Evolutionary conservation across 2,113 vertebrate genomes (phyloP).

Genomic region (Hyla sarda): DNA sequence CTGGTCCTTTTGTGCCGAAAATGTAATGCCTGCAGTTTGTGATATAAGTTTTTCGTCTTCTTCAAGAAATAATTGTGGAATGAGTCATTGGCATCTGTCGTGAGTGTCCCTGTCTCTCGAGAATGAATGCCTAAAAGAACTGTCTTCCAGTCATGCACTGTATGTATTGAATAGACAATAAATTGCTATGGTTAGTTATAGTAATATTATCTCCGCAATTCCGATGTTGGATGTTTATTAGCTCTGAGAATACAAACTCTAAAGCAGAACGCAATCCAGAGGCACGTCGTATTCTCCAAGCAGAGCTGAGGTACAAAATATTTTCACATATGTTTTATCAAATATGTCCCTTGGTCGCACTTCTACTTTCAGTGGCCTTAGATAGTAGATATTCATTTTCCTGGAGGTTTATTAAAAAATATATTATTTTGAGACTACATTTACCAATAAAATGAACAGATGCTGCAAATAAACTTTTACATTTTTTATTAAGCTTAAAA

Average conservation of each 20-base stretch:
- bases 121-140: conserved; percentile 36
- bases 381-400: background rate
- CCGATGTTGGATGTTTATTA: conserved; percentile 34
- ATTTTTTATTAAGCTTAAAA: no score
- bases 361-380: background rate
- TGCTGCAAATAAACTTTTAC: conserved; percentile 7
- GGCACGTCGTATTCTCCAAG: background rate
- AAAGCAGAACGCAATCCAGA: background rate
- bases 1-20: conserved; percentile 20
- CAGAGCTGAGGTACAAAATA: background rate
- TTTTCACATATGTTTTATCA: conserved; percentile 16
- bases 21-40: conserved; percentile 27
- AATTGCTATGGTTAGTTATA: conserved; percentile 18
- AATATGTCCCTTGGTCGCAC: conserved; percentile 4
- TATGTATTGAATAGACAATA: conserved; percentile 34
- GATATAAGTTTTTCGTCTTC: conserved; percentile 27
- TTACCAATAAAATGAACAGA: background rate
- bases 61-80: conserved; percentile 20
- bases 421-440: background rate
- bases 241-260: conserved; percentile 29
- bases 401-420: background rate
- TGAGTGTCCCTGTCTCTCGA: conserved; percentile 24
- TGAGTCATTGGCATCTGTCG: conserved; percentile 47
- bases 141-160: background rate
- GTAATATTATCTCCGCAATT: background rate